Conservation (phyloP, 2,797 vertebrate genomes). For the Melanotaenia trifasciata region DNA sequence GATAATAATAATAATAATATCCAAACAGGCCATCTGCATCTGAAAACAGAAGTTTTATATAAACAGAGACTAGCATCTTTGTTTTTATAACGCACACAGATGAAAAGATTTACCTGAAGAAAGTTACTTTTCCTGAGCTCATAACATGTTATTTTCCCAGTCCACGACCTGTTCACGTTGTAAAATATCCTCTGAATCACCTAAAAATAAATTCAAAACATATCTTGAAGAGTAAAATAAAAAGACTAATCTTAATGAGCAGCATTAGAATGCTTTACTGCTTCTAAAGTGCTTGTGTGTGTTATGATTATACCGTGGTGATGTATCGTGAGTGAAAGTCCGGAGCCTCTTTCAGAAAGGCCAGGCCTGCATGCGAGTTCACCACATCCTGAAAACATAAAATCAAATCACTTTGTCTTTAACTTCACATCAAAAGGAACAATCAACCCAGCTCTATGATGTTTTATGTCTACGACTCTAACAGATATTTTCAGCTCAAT, state of each 20-base stretch:
- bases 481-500: constrained; percentile 36
- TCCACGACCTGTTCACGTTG: constrained; percentile 95
- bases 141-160: constrained; percentile 89
- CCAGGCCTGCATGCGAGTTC: constrained; percentile 91
- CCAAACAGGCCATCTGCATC: neutral
- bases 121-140: constrained; percentile 95
- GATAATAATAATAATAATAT: neutral
- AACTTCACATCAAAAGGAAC: constrained; percentile 25
- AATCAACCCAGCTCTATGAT: constrained; percentile 28
- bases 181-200: constrained; percentile 98
- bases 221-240: neutral
- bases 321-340: constrained; percentile 98
- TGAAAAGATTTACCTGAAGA: constrained; percentile 85
- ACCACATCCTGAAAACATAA: constrained; percentile 90
- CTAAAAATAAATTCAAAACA: constrained; percentile 71
- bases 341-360: constrained; percentile 93
- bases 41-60: neutral
- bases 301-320: constrained; percentile 86
- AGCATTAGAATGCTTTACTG: neutral
- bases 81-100: neutral
- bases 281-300: neutral
- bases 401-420: constrained; percentile 21
- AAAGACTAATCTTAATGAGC: neutral
- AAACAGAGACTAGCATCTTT: neutral
- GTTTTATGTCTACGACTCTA: constrained; percentile 21